A percentile compares a stretch with the other conserved stretches of the same genome.
Conservation (phyloP, 2,113 vertebrate species). For the Ciconia stormi region DNA sequence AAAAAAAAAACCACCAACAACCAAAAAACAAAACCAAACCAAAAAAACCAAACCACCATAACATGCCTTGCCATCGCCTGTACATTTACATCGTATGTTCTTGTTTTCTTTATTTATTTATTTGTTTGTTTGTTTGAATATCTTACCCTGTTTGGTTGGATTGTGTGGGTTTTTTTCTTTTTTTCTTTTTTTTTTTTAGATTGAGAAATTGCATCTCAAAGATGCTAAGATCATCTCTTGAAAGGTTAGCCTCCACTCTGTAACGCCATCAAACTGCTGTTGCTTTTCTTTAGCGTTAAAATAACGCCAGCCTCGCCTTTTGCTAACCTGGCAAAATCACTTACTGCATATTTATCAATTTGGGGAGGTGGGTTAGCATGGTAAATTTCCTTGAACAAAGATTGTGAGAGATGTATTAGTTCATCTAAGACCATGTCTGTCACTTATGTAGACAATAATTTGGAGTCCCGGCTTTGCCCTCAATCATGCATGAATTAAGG, state of each 20-base stretch:
- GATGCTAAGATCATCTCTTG: neutral
- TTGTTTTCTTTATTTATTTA: neutral
- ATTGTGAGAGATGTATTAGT: neutral
- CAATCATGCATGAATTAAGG: neutral
- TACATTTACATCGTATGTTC: rapidly evolving
- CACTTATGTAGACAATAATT: conserved; percentile 9
- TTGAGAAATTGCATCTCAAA: neutral
- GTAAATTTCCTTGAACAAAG: neutral
- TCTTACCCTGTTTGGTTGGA: neutral
- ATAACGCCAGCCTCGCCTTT: neutral
- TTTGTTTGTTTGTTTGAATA: neutral
- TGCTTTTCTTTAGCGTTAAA: neutral
- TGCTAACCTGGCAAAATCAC: conserved; percentile 5
- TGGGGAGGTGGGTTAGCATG: neutral
- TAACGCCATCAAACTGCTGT: neutral
- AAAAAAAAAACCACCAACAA: neutral
- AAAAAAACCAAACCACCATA: no score
- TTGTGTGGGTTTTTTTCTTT: no score
- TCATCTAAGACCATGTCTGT: neutral
- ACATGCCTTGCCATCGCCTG: neutral
- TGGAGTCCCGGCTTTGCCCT: neutral
- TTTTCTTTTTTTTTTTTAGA: neutral
- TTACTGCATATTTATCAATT: conserved; percentile 3
- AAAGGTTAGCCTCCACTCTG: neutral
- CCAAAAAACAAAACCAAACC: neutral